Evolutionary conservation across 2,113 vertebrate genomes (phyloP).

Genomic region (Leptodactylus fuscus): DNA sequence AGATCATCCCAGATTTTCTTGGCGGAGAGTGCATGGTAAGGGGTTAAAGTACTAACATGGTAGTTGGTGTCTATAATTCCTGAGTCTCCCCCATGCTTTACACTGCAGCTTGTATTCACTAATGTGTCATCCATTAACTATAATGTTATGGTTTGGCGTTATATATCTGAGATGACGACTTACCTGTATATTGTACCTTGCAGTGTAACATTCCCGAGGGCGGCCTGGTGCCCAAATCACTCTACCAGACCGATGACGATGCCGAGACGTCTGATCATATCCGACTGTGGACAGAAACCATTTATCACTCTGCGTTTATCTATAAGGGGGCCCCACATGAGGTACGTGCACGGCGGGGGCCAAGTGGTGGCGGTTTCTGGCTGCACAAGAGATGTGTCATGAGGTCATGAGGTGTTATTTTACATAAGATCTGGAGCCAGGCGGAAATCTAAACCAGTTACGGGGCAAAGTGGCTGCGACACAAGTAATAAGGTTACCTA

Average conservation of each 20-base stretch:
- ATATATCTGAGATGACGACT: too few relatives aligned
- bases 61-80: not conserved
- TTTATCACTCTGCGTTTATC: slow-evolving; percentile 80
- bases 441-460: too few relatives aligned
- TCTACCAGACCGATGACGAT: slow-evolving; percentile 79
- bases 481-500: too few relatives aligned
- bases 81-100: not conserved
- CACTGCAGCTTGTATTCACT: not conserved
- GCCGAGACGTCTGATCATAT: slow-evolving; percentile 75
- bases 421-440: too few relatives aligned
- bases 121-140: too few relatives aligned
- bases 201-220: slow-evolving; percentile 85
- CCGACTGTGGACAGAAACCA: slow-evolving; percentile 81
- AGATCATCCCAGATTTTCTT: slow-evolving; percentile 83
- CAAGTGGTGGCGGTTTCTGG: too few relatives aligned
- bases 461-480: too few relatives aligned
- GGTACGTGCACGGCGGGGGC: slow-evolving; percentile 65
- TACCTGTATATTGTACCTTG: not conserved
- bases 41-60: not conserved
- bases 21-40: slow-evolving; percentile 84
- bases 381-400: too few relatives aligned
- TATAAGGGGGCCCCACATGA: slow-evolving; percentile 80
- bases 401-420: too few relatives aligned
- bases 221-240: slow-evolving; percentile 81
- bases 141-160: too few relatives aligned